Evolutionary conservation across 2,888 invertebrate genomes (phyloP), one percentile per base, ranked within the genome.

Genomic region (Sepiola atlantica): DNA sequence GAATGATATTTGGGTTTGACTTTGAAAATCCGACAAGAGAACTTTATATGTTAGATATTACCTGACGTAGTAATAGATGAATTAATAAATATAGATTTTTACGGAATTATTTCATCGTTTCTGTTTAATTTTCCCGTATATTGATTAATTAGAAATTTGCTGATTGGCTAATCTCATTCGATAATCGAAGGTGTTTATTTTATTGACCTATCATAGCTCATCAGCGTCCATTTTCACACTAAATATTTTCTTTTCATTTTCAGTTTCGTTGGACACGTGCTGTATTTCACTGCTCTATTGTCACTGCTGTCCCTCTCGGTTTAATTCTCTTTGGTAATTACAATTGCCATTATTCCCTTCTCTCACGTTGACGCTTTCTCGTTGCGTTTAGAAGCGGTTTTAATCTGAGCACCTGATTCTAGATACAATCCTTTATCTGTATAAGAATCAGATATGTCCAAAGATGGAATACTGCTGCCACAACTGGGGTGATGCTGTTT

Each of bases 331-430:
- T 61, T 61, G 24, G 28, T 61, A 61, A 77, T 77, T 77, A 77
- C n/a, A n/a, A 77, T 77, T 77, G 77, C n/a, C 77, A 77, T 77
- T n/a, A 77, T 77, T 77, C n/a, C 12, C 77, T 77, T 77, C 77
- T 77, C n/a, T 77, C 77, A 77, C 77, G n/a, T 77, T 32, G 32
- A 16, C 32, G n/a, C n/a, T 77, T 77, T n/a, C 32, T 77, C 32
- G 16, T 16, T 12, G n/a, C 2, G n/a, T 32, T 12, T n/a, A n/a
- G 32, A 77, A n/a, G n/a, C 32, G 32, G n/a, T 77, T 4, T 77
- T n/a, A 77, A 77, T 77, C 77, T 77, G 32, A 77, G n/a, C n/a
- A 4, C 45, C 8, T 45, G 45, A 45, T 45, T 4, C 45, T 2
- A 2, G 8, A 45, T 45, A 8, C 45, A 45, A 45, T 45, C 45